Evolutionary conservation across 1,140 invertebrate species (phyloP), one percentile per base, ranked within the genome.

Genomic region (Heliconius hermathena): DNA sequence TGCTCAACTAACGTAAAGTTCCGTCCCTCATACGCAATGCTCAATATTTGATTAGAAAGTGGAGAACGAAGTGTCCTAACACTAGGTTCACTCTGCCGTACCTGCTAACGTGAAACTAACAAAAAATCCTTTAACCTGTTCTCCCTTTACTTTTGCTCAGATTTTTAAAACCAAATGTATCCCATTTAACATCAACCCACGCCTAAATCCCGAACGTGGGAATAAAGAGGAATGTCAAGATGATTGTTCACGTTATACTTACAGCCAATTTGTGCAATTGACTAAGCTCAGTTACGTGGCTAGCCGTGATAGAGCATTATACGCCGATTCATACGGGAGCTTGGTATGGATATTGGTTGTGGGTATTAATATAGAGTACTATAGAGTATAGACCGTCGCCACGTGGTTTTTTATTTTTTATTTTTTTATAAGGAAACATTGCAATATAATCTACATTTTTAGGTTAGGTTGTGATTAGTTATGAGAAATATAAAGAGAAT

Each of bases 211-310:
- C 33, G 73, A 74, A 71, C 78, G 73, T 79, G 78, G 66, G 78
- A 79, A 79, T 79, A 79, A 36, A 74, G 41, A 75, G 54, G 78
- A 79, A 75, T 79, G 78, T 54, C 57, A 49, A 33, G 57, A 74
- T 75, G 77, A 74, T 74, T 79, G 78, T 76, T 49, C 60, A 76
- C 57, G 70, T 76, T 76, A 49, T 76, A 70, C 74, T 76, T 70
- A 76, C 74, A 66, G 78, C 36, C 78, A 79, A 79, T 79, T 79
- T 79, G 73, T 75, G 46, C 78, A 79, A 79, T 79, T 79, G 78
- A 70, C 57, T 54, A 29, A 66, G 60, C 60, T 66, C 52, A 54
- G 78, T 75, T 54, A 36, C 60, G 33, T 66, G 41, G 41, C 41
- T 46, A 75, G 78, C 26, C 54, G 72, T 74, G 54, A 79, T 71